phyloP scores from a whole-genome alignment of 2,888 invertebrate species.

The Scaptodrosophila latifasciaeformis region DNA sequence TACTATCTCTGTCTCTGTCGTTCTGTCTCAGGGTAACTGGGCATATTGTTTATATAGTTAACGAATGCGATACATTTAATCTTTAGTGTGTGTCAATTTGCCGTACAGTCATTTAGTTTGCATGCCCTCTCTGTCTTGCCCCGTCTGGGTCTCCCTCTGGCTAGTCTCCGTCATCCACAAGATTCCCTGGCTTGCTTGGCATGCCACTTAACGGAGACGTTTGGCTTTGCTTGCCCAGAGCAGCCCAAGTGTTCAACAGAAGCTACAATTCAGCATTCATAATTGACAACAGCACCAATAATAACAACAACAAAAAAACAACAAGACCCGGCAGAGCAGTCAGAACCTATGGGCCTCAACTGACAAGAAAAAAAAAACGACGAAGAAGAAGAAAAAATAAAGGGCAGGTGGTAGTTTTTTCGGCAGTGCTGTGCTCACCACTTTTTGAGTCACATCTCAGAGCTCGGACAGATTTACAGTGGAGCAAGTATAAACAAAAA shows the following conservation, averaged over 20 bases:
- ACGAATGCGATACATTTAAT: conserved; percentile 71
- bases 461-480: conserved; percentile 64
- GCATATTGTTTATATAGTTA: conserved; percentile 70
- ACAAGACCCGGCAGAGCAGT: conserved; percentile 7
- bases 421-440: conserved; percentile 51
- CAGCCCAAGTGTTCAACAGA: conserved; percentile 71
- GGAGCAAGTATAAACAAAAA: too few relatives aligned
- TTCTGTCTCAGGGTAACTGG: conserved; percentile 53
- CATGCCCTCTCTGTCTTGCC: conserved; percentile 33
- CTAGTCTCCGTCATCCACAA: conserved; percentile 38
- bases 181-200: conserved; percentile 64
- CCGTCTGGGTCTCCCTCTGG: conserved; percentile 28
- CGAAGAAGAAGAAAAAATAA: conserved; percentile 46
- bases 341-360: conserved; percentile 43
- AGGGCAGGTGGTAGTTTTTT: conserved; percentile 73
- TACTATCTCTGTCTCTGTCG: too few relatives aligned
- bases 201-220: conserved; percentile 68
- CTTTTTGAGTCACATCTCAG: conserved; percentile 55
- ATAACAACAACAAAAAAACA: conserved; percentile 22
- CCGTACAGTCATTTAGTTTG: conserved; percentile 69
- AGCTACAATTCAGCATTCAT: conserved; percentile 71
- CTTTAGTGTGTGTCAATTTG: conserved; percentile 71
- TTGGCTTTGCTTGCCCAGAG: too few relatives aligned
- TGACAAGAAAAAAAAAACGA: conserved; percentile 39
- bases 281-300: conserved; percentile 56